phyloP scores from a whole-genome alignment of 1,140 invertebrate species.

The Trypoxylus dichotomus region DNA sequence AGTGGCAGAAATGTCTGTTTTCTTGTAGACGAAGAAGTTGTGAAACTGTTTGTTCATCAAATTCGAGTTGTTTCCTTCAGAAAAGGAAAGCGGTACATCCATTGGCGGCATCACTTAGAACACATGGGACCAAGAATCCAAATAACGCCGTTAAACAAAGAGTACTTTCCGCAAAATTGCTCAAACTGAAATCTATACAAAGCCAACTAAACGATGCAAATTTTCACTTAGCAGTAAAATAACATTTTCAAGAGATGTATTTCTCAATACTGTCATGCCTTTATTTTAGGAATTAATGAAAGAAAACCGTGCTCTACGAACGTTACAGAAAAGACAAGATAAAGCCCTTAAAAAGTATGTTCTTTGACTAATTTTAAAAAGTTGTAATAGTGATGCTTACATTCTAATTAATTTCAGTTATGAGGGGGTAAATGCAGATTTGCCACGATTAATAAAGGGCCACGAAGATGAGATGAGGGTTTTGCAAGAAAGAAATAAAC shows the following conservation, averaged over 20 bases:
- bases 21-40: conserved; percentile 47
- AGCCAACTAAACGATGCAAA: conserved; percentile 79
- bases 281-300: conserved; percentile 67
- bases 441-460: conserved; percentile 70
- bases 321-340: conserved; percentile 75
- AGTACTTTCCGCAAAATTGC: conserved; percentile 73
- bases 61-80: conserved; percentile 50
- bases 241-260: neutral
- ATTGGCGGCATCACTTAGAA: conserved; percentile 39
- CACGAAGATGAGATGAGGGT: conserved; percentile 76
- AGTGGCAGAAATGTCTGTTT: neutral
- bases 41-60: conserved; percentile 50
- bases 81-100: conserved; percentile 48
- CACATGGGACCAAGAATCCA: conserved; percentile 33
- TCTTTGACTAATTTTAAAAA: neutral
- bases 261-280: neutral
- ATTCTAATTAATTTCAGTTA: conserved; percentile 64
- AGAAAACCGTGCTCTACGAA: conserved; percentile 73
- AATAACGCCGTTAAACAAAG: conserved; percentile 62
- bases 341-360: conserved; percentile 65
- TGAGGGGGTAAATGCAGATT: conserved; percentile 72
- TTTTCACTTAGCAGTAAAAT: conserved; percentile 68
- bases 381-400: neutral
- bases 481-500: conserved; percentile 69
- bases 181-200: conserved; percentile 73